These are phyloP conservation scores for Shargacucullia verbasci DNA, from an alignment of 2,888 invertebrate species.

Conservation along the genomic window DNA sequence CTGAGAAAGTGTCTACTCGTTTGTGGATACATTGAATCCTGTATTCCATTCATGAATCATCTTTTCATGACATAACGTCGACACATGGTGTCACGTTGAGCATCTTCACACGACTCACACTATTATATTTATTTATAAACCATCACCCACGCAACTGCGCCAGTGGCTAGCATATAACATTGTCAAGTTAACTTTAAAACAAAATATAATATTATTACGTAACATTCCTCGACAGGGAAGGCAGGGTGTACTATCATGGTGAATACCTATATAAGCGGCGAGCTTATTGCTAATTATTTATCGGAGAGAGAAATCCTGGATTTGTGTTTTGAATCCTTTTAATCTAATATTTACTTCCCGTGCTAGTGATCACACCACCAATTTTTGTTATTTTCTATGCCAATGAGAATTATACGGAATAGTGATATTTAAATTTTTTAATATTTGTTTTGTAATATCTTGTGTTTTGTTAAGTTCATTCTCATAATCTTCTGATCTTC, in stretches of 20 bases:
- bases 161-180: conserved; percentile 3
- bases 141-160: conserved; percentile 31
- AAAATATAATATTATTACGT: too few relatives aligned
- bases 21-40: conserved; percentile 33
- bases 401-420: background rate
- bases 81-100: conserved; percentile 17
- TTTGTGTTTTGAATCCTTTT: too few relatives aligned
- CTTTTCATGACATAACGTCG: conserved; percentile 33
- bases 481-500: background rate
- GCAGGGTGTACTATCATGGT: too few relatives aligned
- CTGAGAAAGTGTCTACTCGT: conserved; percentile 36
- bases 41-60: conserved; percentile 46
- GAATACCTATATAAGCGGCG: too few relatives aligned
- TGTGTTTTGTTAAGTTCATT: background rate
- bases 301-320: too few relatives aligned
- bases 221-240: too few relatives aligned
- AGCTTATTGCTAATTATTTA: too few relatives aligned
- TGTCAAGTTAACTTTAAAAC: conserved; percentile 1
- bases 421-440: too few relatives aligned
- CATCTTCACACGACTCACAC: conserved; percentile 32
- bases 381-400: too few relatives aligned
- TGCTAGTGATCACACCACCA: too few relatives aligned
- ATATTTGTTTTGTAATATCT: background rate
- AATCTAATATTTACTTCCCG: too few relatives aligned
- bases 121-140: conserved; percentile 33